Evolutionary conservation across 2,113 vertebrate genomes (phyloP).

Genomic region (Chionodraco myersi): DNA sequence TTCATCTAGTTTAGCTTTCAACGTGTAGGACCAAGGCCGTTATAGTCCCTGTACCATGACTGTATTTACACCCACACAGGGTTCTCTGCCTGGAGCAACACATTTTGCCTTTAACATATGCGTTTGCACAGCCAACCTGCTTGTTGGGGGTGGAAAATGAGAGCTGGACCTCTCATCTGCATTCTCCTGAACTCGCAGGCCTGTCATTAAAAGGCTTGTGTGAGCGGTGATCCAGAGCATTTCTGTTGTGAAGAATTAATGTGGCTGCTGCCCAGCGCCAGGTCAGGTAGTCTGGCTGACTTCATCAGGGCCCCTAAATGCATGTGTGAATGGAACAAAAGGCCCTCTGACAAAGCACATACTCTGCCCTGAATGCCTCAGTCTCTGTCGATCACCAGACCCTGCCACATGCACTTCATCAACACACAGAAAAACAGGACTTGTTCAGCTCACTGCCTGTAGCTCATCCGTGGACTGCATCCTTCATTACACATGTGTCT

Average conservation of each 20-base stretch:
- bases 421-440: conserved; percentile 52
- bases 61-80: conserved; percentile 61
- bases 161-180: conserved; percentile 54
- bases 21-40: conserved; percentile 40
- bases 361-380: conserved; percentile 72
- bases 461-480: conserved; percentile 57
- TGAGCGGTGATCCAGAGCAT: conserved; percentile 61
- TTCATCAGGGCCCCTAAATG: conserved; percentile 61
- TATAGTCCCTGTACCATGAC: conserved; percentile 32
- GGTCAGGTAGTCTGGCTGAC: conserved; percentile 66
- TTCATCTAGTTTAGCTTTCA: conserved; percentile 59
- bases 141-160: conserved; percentile 74
- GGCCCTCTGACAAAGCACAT: conserved; percentile 60
- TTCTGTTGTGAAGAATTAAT: conserved; percentile 75
- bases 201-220: conserved; percentile 62
- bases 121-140: conserved; percentile 71
- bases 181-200: conserved; percentile 42
- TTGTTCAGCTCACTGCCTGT: conserved; percentile 44
- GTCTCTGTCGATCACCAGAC: conserved; percentile 56
- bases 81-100: conserved; percentile 52
- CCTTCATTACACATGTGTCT: conserved; percentile 61
- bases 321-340: conserved; percentile 72
- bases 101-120: conserved; percentile 75
- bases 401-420: conserved; percentile 36
- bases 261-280: conserved; percentile 38